Base-by-base conservation (phyloP, 2,113 vertebrate species). In the Nothoprocta perdicaria region DNA sequence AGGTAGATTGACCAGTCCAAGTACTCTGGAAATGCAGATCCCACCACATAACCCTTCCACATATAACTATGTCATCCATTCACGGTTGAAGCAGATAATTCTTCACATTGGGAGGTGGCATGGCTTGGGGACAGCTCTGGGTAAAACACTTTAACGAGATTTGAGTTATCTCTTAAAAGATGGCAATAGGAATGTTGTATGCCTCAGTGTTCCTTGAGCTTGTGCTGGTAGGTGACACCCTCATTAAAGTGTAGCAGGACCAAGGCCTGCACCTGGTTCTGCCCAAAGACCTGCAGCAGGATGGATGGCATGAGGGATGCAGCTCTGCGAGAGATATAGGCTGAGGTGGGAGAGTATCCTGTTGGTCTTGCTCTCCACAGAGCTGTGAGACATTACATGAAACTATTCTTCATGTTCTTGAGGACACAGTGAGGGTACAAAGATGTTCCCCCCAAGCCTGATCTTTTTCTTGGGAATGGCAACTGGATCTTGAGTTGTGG, bases 301-400 rank as follows among this genome's bases (percentile, higher is more conserved):
- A 50, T 8, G 7, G 6, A 69, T 9, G 10, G 6, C 15, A 16
- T 2, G 0, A 35, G 76, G 23, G 18, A 23, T 31, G 26, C 23
- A 1, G 1, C n/a, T 7, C 4, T 24, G 6, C 1, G 8, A 61
- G 18, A 4, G 24, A 33, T 55, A 53, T 9, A 65, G 2, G 3
- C 14, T 38, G 18, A 68, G 55, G 63, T 1, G 31, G 23, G 7
- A 26, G 10, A 14, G 14, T n/a, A 3, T 10, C 14, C 17, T 52
- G 12, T 12, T 65, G 48, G n/a, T 14, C 41, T 22, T 18, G 0
- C 62, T 67, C 8, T 66, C 9, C 13, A 12, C 6, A 65, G 43
- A 48, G 13, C 3, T 58, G 33, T 14, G n/a, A 38, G 12, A 62
- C 63, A 14, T 60, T 38, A 6, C 18, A 7, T n/a, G 35, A 6